A percentile compares a stretch with the other conserved stretches of the same genome.
phyloP scores from a whole-genome alignment of 2,888 invertebrate species.

The Schizaphis graminum region DNA sequence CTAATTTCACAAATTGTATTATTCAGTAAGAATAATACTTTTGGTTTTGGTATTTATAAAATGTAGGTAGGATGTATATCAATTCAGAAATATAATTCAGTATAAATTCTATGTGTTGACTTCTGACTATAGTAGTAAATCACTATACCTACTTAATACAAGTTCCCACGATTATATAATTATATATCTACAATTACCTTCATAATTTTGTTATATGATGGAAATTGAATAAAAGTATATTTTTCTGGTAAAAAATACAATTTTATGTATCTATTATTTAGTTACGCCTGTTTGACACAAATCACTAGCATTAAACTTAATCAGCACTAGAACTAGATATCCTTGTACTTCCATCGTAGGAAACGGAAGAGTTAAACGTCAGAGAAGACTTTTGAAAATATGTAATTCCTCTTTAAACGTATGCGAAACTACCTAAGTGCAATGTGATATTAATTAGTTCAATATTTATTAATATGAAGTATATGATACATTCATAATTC shows the following conservation, averaged over 20 bases:
- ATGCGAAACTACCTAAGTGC: slow-evolving; percentile 13
- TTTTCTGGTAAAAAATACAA: slow-evolving; percentile 49
- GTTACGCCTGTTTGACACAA: slow-evolving; percentile 47
- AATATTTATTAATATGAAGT: neutral
- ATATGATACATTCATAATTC: neutral
- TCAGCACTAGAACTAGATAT: slow-evolving; percentile 40
- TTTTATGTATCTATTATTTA: slow-evolving; percentile 55
- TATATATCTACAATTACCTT: slow-evolving; percentile 43
- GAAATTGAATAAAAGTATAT: slow-evolving; percentile 26
- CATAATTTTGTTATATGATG: slow-evolving; percentile 47
- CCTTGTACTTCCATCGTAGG: slow-evolving; percentile 55
- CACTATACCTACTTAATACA: neutral
- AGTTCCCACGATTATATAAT: slow-evolving; percentile 53
- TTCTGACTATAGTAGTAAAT: slow-evolving; percentile 6
- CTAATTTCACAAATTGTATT: neutral
- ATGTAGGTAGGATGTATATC: neutral
- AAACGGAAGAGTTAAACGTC: slow-evolving; percentile 52
- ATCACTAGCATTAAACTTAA: slow-evolving; percentile 56
- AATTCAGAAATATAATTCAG: neutral
- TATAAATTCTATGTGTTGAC: neutral
- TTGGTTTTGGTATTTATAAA: neutral
- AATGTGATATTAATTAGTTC: neutral
- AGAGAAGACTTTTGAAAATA: slow-evolving; percentile 31
- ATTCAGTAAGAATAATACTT: neutral
- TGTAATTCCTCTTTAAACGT: slow-evolving; percentile 36